Evolutionary conservation across 2,113 vertebrate species (phyloP).

Genomic region (Aspiorhynchus laticeps): DNA sequence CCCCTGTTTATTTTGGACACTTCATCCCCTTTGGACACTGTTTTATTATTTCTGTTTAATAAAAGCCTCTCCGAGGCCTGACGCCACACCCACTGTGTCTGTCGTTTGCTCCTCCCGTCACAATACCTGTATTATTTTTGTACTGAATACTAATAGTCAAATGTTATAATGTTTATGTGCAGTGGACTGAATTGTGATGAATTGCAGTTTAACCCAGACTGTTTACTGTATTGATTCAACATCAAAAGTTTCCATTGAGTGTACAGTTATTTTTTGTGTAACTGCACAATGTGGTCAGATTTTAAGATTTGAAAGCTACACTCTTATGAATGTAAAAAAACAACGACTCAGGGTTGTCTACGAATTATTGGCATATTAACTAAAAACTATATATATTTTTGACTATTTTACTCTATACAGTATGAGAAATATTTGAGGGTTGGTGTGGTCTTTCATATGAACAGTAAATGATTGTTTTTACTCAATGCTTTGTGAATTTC

Average conservation of each 20-base stretch:
- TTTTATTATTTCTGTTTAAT: no score
- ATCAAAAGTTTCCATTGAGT: background rate
- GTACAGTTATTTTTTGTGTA: background rate
- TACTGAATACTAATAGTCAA: background rate
- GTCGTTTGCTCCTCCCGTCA: no score
- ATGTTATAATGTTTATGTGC: background rate
- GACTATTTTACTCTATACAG: background rate
- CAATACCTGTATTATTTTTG: background rate
- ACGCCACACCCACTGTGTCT: no score
- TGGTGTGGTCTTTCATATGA: background rate
- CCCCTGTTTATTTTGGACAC: no score
- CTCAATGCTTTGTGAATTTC: background rate
- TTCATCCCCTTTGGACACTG: no score
- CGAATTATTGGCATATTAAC: background rate
- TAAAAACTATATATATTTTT: background rate
- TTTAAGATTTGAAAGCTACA: background rate
- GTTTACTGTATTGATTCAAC: background rate
- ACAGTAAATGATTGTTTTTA: background rate
- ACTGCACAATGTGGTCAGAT: background rate
- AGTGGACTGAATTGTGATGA: background rate
- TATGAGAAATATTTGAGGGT: background rate
- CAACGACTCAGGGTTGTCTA: conserved; percentile 25
- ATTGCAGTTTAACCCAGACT: background rate
- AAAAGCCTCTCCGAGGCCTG: no score
- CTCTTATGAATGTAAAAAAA: conserved; percentile 2